These are phyloP conservation scores for Microplitis manilae DNA, from an alignment of 2,888 invertebrate species.

Conservation along the genomic window DNA sequence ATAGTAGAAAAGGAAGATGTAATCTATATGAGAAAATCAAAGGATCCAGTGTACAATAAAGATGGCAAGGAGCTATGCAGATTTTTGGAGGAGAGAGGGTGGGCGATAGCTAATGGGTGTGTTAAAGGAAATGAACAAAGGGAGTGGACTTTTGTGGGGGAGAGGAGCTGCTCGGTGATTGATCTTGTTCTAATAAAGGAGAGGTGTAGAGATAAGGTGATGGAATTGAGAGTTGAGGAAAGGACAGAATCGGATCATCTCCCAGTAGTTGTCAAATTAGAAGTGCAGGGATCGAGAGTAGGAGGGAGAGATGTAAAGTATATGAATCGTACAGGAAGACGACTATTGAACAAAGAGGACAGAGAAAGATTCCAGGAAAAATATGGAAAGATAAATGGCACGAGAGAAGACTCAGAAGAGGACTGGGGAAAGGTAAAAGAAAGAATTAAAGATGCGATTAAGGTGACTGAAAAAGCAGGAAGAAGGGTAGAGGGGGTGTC, in stretches of 20 bases:
- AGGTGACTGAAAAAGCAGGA: not conserved
- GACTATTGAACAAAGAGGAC: not conserved
- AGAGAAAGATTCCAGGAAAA: not conserved
- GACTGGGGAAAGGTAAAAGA: not conserved
- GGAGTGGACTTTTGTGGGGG: not conserved
- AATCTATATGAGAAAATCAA: not conserved
- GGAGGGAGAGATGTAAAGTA: not conserved
- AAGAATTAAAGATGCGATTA: not conserved
- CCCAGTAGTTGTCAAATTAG: not conserved
- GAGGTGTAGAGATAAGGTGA: not conserved
- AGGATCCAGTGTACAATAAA: not conserved
- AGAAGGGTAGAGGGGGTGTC: not conserved
- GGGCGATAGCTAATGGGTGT: not conserved
- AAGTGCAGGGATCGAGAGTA: not conserved
- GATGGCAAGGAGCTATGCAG: not conserved
- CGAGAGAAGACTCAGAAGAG: not conserved
- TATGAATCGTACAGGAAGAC: not conserved
- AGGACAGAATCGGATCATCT: not conserved
- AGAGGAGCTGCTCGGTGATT: constrained; percentile 3
- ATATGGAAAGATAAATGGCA: not conserved
- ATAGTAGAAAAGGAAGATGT: not conserved
- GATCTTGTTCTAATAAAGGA: not conserved
- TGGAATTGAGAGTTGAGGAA: not conserved
- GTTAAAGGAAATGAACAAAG: not conserved
- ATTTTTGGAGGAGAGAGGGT: not conserved